Evolutionary conservation across 2,113 vertebrate species (phyloP).

Genomic region (Bothrops jararaca): DNA sequence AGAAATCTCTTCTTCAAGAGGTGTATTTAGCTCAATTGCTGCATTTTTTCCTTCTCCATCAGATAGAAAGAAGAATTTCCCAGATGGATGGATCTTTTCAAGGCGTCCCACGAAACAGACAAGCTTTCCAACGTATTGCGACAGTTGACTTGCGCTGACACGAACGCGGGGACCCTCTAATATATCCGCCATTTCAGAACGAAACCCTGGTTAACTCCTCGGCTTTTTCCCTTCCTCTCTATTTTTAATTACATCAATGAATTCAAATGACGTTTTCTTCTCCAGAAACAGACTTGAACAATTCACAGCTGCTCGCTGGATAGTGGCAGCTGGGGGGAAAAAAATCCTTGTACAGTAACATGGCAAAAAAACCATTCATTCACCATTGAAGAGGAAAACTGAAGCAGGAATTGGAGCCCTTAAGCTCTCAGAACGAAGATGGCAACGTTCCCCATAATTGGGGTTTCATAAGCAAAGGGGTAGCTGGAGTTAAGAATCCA

Average conservation of each 20-base stretch:
- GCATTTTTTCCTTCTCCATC: constrained; percentile 85
- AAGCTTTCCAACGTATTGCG: too few species aligned
- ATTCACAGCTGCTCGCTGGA: constrained; percentile 37
- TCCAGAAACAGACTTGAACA: constrained; percentile 41
- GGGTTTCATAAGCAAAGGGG: background rate
- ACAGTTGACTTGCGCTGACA: too few species aligned
- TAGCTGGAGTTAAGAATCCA: background rate
- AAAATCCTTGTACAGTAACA: background rate
- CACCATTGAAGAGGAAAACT: background rate
- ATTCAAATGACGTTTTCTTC: constrained; percentile 19
- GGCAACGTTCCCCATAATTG: background rate
- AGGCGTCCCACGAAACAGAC: too few species aligned
- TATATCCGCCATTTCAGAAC: too few species aligned
- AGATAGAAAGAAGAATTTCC: constrained; percentile 79
- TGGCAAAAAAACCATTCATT: background rate
- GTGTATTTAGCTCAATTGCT: constrained; percentile 83
- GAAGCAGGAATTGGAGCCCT: background rate
- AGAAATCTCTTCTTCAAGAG: constrained; percentile 86
- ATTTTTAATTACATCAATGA: constrained; percentile 49
- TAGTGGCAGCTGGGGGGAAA: background rate
- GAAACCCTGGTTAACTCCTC: too few species aligned
- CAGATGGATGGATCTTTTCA: constrained; percentile 87
- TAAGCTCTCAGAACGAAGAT: background rate
- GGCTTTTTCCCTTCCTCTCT: too few species aligned
- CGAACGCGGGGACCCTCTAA: too few species aligned